phyloP scores from a whole-genome alignment of 2,888 invertebrate genomes.

The Dendrolimus houi region DNA sequence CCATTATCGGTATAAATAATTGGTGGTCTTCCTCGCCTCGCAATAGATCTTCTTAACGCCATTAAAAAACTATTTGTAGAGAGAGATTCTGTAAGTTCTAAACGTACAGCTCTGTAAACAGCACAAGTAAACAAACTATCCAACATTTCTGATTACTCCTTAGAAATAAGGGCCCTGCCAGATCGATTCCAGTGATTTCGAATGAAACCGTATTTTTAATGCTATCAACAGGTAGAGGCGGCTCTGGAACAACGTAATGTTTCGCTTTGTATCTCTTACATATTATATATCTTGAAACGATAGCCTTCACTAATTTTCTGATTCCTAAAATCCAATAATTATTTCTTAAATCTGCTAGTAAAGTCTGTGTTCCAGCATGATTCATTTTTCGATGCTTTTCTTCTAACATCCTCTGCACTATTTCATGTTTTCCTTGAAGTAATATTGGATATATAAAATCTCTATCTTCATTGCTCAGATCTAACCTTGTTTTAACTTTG shows the following conservation, averaged over 20 bases:
- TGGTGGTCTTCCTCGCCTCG: slow-evolving; percentile 5
- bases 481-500: no score
- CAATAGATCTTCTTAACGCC: slow-evolving; percentile 6
- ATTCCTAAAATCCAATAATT: no score
- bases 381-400: no score
- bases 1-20: slow-evolving; percentile 8
- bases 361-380: no score
- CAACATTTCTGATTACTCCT: slow-evolving; percentile 3
- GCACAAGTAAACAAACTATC: slow-evolving; percentile 6
- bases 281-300: no score
- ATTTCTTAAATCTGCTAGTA: no score
- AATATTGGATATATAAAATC: no score
- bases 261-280: no score
- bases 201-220: slow-evolving; percentile 1
- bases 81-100: slow-evolving; percentile 3
- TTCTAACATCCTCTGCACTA: no score
- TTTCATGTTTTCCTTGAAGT: no score
- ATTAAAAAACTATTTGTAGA: slow-evolving; percentile 2
- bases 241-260: neutral
- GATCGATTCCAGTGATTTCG: slow-evolving; percentile 3
- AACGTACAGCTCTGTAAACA: slow-evolving; percentile 4
- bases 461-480: no score
- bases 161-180: slow-evolving; percentile 4
- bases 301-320: no score
- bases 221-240: neutral